Evolutionary conservation across 2,888 invertebrate genomes (phyloP), one percentile per base, ranked within the genome.

Genomic region (Frankliniella fusca): DNA sequence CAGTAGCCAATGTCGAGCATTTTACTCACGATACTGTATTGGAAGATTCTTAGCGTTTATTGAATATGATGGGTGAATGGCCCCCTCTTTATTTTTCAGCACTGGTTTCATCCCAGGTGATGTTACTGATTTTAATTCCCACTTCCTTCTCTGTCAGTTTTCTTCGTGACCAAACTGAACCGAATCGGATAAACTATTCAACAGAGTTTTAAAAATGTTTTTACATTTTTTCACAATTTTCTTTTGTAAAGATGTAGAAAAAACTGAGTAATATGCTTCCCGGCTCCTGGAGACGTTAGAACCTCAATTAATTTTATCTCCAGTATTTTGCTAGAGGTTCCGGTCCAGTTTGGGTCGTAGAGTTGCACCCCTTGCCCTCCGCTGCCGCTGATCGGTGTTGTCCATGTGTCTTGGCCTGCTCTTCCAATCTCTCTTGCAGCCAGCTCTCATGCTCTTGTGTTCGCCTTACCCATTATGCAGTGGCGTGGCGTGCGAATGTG

Each of bases 51-150:
- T 38, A 3, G 38, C 38, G 38, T 38, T 38, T 5, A 5, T 38
- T 38, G n/a, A n/a, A n/a, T n/a, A 54, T 15, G 54, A 54, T 38
- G 18, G 18, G 54, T 54, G 54, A 8, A 54, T 12, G 54, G 5
- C 1, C 54, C 15, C 15, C 7, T 54, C 54, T 18, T 15, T 54
- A 15, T 54, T 54, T 70, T 7, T 70, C 70, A 70, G 70, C 70
- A 70, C 70, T 70, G 70, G 70, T 23, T 23, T 70, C 23, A 23
- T 70, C 70, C 70, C 70, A 70, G 3, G 70, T 70, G 70, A 70
- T 23, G 70, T 23, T 11, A 9, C 70, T 8, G 70, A n/a, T 70
- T 70, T 23, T 7, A n/a, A n/a, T 70, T 9, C 23, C 70, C 23
- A 11, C 11, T 70, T 23, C 11, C n/a, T 70, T 23, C 23, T 23